Conservation (phyloP, 2,888 invertebrate genomes). For the Noctuana brunneofusca region DNA sequence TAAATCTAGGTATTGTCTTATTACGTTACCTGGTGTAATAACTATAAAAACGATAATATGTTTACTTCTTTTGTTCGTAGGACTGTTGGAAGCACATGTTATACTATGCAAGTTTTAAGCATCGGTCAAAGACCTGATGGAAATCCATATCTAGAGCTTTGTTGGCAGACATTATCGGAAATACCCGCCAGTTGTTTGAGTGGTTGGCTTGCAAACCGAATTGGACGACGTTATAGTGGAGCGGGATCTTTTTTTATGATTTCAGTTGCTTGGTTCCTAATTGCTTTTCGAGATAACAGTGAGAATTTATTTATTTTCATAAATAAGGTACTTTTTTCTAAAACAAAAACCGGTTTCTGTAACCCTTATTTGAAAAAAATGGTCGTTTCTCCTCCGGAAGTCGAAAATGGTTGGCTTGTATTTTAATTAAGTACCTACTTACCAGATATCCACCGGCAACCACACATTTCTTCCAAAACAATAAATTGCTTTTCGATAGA, state of each 20-base stretch:
- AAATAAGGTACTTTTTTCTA: too few species aligned
- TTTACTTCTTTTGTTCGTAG: slow-evolving; percentile 41
- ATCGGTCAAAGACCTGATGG: slow-evolving; percentile 79
- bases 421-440: too few species aligned
- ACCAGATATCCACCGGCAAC: too few species aligned
- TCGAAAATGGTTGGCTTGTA: too few species aligned
- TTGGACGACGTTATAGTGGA: slow-evolving; percentile 59
- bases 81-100: slow-evolving; percentile 76
- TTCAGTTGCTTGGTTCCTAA: slow-evolving; percentile 49
- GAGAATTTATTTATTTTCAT: slow-evolving; percentile 34
- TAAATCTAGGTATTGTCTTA: too few species aligned
- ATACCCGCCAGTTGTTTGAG: slow-evolving; percentile 84
- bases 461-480: too few species aligned
- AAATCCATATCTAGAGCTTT: slow-evolving; percentile 86
- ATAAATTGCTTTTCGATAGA: too few species aligned
- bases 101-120: slow-evolving; percentile 77
- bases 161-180: slow-evolving; percentile 84
- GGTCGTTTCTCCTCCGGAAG: too few species aligned
- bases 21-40: too few species aligned
- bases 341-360: too few species aligned
- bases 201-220: slow-evolving; percentile 65
- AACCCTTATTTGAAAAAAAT: too few species aligned
- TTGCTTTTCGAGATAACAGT: slow-evolving; percentile 48
- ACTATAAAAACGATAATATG: too few species aligned
- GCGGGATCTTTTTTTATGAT: slow-evolving; percentile 47